A percentile compares a stretch with the other conserved stretches of the same genome.
These are phyloP conservation scores for Miichthys miiuy DNA, from an alignment of 2,797 vertebrate genomes.

Conservation along the genomic window DNA sequence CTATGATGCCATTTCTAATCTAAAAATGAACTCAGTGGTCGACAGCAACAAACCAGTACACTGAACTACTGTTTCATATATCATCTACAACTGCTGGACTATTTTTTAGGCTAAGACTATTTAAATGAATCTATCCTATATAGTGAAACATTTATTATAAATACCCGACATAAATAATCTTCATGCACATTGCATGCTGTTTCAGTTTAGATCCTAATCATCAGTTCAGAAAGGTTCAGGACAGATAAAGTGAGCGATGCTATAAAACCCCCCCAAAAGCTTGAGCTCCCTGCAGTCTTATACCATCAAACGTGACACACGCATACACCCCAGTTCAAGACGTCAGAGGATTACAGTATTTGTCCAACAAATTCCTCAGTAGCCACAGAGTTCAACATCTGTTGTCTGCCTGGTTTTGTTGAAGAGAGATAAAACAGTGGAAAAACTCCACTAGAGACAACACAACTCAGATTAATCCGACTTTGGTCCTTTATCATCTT, in stretches of 20 bases:
- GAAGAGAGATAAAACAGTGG: constrained; percentile 13
- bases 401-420: constrained; percentile 41
- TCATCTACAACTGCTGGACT: too few relatives aligned
- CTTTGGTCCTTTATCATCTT: constrained; percentile 15
- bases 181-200: neutral
- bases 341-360: constrained; percentile 66
- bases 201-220: neutral
- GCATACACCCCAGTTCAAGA: constrained; percentile 27
- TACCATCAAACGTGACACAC: neutral
- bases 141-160: neutral
- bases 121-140: too few relatives aligned
- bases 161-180: neutral
- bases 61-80: too few relatives aligned
- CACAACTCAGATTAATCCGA: constrained; percentile 58
- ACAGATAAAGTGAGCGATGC: neutral
- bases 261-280: neutral
- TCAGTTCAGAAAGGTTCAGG: neutral
- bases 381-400: constrained; percentile 67
- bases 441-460: constrained; percentile 43
- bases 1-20: neutral
- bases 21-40: neutral
- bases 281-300: constrained; percentile 3
- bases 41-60: neutral
- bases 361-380: constrained; percentile 64
- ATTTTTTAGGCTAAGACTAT: too few relatives aligned